phyloP scores from a whole-genome alignment of 1,140 invertebrate genomes.

The Trigoniulus corallinus region DNA sequence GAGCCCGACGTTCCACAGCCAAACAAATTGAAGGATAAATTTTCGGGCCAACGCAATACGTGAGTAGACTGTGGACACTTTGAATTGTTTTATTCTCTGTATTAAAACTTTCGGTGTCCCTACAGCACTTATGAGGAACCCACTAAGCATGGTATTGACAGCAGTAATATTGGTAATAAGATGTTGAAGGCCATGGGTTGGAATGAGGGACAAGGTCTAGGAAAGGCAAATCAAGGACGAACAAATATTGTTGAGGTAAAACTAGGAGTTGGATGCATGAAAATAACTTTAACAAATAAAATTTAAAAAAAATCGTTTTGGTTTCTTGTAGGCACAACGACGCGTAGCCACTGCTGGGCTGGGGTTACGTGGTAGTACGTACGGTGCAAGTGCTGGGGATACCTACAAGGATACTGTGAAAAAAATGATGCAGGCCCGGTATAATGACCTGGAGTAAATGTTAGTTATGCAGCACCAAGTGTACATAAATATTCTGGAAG shows the following conservation, averaged over 20 bases:
- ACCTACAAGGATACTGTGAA: constrained; percentile 81
- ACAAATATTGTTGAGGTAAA: constrained; percentile 73
- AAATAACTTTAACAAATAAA: not conserved
- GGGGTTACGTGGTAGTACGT: constrained; percentile 50
- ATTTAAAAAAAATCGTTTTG: not conserved
- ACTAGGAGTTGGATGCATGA: not conserved
- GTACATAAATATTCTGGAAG: no score
- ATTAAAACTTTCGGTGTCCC: constrained; percentile 16
- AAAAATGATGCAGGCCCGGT: constrained; percentile 54
- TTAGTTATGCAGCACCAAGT: no score
- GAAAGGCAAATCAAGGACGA: constrained; percentile 81
- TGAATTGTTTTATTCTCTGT: no score
- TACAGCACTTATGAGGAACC: constrained; percentile 36
- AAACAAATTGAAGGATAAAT: constrained; percentile 38
- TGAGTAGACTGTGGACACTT: no score
- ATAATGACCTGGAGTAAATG: constrained; percentile 28
- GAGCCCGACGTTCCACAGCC: constrained; percentile 60
- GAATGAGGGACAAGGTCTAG: constrained; percentile 87
- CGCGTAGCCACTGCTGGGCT: constrained; percentile 50
- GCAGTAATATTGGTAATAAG: constrained; percentile 78
- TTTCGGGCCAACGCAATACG: constrained; percentile 1
- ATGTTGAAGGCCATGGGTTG: constrained; percentile 97
- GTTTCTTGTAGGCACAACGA: constrained; percentile 42
- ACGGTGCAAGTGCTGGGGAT: constrained; percentile 58
- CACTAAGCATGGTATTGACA: constrained; percentile 54